Base-by-base conservation (phyloP, 2,797 vertebrate genomes). In the Silurus lanzhouensis region DNA sequence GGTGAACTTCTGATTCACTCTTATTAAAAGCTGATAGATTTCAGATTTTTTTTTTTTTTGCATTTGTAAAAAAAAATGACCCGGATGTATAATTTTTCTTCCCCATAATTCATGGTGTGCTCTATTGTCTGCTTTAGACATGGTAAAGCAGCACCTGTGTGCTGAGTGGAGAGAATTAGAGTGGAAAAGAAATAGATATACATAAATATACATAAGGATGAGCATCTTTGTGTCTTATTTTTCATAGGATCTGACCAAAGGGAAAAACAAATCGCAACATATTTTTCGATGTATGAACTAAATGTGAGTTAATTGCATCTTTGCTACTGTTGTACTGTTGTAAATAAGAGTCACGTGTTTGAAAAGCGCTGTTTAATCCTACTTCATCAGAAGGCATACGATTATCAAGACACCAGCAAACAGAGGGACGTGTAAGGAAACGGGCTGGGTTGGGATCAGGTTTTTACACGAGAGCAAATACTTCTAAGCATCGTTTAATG, bases 1-100 rank as follows among this genome's bases (percentile, higher is more conserved):
- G 90, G 87, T 89, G 83, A 90, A 90, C 83, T 86, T 86, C 90
- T 88, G 85, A 85, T 88, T 90, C 89, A 87, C 84, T 81, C 17
- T 57, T 79, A 68, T 75, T 79, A 52, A 81, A 55, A 74, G 61
- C 2, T 2, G 2, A 83, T 67, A 55, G 44, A 82, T 85, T 87
- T 87, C 86, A 89, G 76, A 57, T 75, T 17, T 20, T 10, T 70
- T 20, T 20, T 44, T 25, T 68, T 68, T 25, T 38, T 52, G 70
- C 70, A 72, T 55, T 74, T 60, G 17, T 52, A 6, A 38, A 15
- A 75, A 27, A 31, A 38, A 38, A 38, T 38, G 60, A 64, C 82
- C 57, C 13, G 17, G 61, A 80, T 66, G n/a, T 31, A 66, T 81
- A 66, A 31, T 27, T 58, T 68, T 12, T 3, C 27, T 6, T 5